A percentile compares a stretch with the other conserved stretches of the same genome.
Conservation (phyloP, 2,797 vertebrate genomes). For the Poecile montanus region DNA sequence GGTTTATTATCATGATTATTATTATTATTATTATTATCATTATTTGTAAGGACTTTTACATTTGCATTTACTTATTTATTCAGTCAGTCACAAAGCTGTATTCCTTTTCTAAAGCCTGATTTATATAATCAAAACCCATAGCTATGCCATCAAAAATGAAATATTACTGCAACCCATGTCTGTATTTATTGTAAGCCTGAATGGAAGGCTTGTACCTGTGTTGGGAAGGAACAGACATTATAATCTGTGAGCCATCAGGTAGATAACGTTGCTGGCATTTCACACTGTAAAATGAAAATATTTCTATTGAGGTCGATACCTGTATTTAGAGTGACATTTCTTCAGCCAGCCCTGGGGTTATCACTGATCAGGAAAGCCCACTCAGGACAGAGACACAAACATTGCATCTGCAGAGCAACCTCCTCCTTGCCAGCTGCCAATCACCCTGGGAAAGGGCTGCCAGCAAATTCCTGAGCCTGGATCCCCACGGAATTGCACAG, state of each 20-base stretch:
- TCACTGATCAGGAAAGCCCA: conserved; percentile 11
- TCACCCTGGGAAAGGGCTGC: background rate
- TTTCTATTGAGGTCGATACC: conserved; percentile 38
- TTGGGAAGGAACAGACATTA: conserved; percentile 33
- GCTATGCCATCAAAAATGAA: conserved; percentile 47
- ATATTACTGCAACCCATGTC: conserved; percentile 33
- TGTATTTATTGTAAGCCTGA: conserved; percentile 57
- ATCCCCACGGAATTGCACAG: rapidly evolving
- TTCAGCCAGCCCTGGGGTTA: conserved; percentile 48
- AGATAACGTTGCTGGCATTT: conserved; percentile 54
- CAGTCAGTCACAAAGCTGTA: conserved; percentile 33
- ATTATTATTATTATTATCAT: conserved; percentile 38
- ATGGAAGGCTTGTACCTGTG: conserved; percentile 44
- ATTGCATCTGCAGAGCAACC: background rate
- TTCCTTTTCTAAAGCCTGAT: conserved; percentile 57
- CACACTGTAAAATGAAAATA: conserved; percentile 28
- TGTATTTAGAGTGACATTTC: conserved; percentile 55
- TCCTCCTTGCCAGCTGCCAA: background rate
- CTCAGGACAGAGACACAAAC: conserved; percentile 22
- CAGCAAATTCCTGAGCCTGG: background rate
- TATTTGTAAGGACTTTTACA: conserved; percentile 54
- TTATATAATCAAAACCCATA: conserved; percentile 49
- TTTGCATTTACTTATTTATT: conserved; percentile 68
- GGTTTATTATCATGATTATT: conserved; percentile 11
- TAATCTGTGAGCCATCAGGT: conserved; percentile 45